Evolutionary conservation across 1,140 invertebrate genomes (phyloP).

Genomic region (Probaryconus sp.): DNA sequence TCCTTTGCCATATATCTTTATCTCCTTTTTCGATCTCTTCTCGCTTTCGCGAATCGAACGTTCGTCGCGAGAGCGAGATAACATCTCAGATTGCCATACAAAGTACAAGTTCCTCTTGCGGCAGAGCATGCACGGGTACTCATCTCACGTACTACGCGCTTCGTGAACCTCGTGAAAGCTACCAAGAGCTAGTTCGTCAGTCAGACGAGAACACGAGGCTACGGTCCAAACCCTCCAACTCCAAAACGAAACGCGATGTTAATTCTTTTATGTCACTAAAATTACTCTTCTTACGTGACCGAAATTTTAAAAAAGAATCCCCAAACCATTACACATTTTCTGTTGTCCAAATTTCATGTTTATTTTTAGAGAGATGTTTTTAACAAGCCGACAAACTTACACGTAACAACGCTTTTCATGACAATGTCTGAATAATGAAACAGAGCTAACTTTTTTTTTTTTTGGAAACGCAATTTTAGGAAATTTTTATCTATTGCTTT

Average conservation of each 20-base stretch:
- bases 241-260: background rate
- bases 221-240: too few species aligned
- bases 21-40: slow-evolving; percentile 36
- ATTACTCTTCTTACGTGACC: slow-evolving; percentile 4
- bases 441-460: too few species aligned
- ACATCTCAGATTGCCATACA: slow-evolving; percentile 17
- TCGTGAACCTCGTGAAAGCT: slow-evolving; percentile 14
- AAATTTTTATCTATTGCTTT: too few species aligned
- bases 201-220: background rate
- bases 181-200: slow-evolving; percentile 8
- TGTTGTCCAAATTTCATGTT: too few species aligned
- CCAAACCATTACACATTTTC: too few species aligned
- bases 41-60: slow-evolving; percentile 36
- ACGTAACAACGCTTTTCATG: too few species aligned
- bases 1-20: slow-evolving; percentile 7
- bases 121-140: slow-evolving; percentile 13
- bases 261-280: slow-evolving; percentile 14
- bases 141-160: slow-evolving; percentile 5
- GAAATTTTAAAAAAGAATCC: too few species aligned
- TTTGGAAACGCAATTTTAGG: too few species aligned
- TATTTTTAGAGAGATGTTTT: too few species aligned
- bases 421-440: too few species aligned
- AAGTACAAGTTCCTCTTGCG: slow-evolving; percentile 16
- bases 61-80: slow-evolving; percentile 24
- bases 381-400: too few species aligned